phyloP scores from a whole-genome alignment of 2,797 vertebrate species.

The Rhabdomys pumilio region DNA sequence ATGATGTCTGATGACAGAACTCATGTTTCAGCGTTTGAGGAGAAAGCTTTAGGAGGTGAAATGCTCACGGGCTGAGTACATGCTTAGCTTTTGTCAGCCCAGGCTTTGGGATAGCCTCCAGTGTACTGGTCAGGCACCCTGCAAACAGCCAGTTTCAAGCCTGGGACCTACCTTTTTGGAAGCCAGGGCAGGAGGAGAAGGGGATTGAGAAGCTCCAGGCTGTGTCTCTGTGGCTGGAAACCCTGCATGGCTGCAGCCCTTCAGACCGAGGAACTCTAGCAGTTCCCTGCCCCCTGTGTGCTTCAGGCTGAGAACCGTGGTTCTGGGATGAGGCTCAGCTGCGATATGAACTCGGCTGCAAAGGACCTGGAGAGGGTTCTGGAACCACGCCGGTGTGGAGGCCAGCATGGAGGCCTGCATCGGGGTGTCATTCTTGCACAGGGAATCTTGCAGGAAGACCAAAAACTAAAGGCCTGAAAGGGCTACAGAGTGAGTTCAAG shows the following conservation, averaged over 20 bases:
- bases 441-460: neutral
- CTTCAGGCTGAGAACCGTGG: neutral
- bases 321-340: neutral
- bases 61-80: neutral
- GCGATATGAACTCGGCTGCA: neutral
- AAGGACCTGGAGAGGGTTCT: neutral
- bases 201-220: neutral
- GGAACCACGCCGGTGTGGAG: neutral
- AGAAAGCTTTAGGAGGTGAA: neutral
- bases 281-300: neutral
- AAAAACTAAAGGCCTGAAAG: no score
- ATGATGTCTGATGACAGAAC: no score
- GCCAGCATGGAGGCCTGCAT: no score
- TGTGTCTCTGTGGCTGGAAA: rapidly evolving
- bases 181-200: neutral
- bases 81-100: neutral
- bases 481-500: neutral
- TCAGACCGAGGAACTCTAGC: rapidly evolving
- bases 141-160: neutral
- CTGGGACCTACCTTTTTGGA: neutral
- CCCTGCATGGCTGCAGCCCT: neutral
- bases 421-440: neutral
- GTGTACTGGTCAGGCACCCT: no score
- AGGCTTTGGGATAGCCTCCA: neutral
- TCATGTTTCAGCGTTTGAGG: neutral